Evolutionary conservation across 2,113 vertebrate genomes (phyloP), one percentile per base, ranked within the genome.

Genomic region (Herpetotheres cachinnans): DNA sequence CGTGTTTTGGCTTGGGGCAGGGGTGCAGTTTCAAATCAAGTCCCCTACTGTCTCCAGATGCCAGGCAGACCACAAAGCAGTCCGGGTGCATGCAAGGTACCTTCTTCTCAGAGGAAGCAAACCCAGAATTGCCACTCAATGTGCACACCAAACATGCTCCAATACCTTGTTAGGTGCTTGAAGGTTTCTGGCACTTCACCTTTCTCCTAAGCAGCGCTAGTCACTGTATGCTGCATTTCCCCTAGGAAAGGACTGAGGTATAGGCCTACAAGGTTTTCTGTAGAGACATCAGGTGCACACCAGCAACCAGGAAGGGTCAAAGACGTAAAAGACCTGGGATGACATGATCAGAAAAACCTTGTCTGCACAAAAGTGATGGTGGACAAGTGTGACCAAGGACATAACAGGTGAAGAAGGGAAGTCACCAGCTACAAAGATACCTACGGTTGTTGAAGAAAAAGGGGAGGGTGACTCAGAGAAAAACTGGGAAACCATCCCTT

Each of bases 211-310:
- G 30, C 2, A 55, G 9, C 59, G 11, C 6, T 21, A 46, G 25
- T 29, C 32, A 34, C 8, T 11, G 19, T 10, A 9, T 0, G 0
- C 27, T 63, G 7, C 8, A 34, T 59, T 69, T 78, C 27, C 16
- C 47, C 20, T 29, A 42, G 32, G 25, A 88, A 90, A 77, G 77
- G 12, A 10, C 4, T 44, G 38, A 18, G 32, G 12, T 13, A 36
- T 13, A 72, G 11, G 5, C 38, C 19, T 84, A 32, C 40, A 84
- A 44, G 14, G 25, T 49, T 70, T 70, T 62, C 42, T 63, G 25
- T 32, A 20, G n/a, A 40, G 25, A 22, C 11, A 47, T 6, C 40
- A 70, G n/a, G 20, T 19, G 5, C 21, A 44, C 1, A 1, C 8
- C 22, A n/a, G 38, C 8, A 36, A 19, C 9, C 9, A 56, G 10